phyloP scores from a whole-genome alignment of 2,888 invertebrate genomes.

The Bombylius discolor region DNA sequence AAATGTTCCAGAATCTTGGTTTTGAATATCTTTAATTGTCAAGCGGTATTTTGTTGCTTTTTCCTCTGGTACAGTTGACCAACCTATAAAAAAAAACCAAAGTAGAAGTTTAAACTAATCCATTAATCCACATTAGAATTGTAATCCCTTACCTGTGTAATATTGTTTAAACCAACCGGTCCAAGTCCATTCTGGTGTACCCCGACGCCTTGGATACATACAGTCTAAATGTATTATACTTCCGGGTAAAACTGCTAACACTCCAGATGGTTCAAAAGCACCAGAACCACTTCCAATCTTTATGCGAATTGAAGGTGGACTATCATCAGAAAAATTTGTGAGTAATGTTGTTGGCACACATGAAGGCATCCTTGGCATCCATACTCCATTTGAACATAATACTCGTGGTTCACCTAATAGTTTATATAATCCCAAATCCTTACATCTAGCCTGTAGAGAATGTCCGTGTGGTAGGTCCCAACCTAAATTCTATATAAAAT shows the following conservation, averaged over 20 bases:
- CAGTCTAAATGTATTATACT: constrained; percentile 70
- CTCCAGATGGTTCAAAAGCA: constrained; percentile 64
- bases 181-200: constrained; percentile 83
- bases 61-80: constrained; percentile 41
- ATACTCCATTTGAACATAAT: constrained; percentile 68
- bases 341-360: constrained; percentile 77
- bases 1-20: constrained; percentile 71
- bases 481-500: constrained; percentile 39
- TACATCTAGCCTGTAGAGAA: constrained; percentile 60
- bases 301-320: constrained; percentile 68
- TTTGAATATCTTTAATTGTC: constrained; percentile 66
- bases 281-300: constrained; percentile 66
- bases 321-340: constrained; percentile 77
- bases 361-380: constrained; percentile 63
- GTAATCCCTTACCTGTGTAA: constrained; percentile 47
- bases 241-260: constrained; percentile 67
- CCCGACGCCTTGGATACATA: constrained; percentile 58
- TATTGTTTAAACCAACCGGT: constrained; percentile 68
- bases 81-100: constrained; percentile 23
- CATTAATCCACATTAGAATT: not conserved
- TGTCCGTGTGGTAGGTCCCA: constrained; percentile 67
- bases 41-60: constrained; percentile 69
- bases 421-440: constrained; percentile 72
- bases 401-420: constrained; percentile 63
- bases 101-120: not conserved